Evolutionary conservation across 2,888 invertebrate species (phyloP).

Genomic region (Lathronympha strigana): DNA sequence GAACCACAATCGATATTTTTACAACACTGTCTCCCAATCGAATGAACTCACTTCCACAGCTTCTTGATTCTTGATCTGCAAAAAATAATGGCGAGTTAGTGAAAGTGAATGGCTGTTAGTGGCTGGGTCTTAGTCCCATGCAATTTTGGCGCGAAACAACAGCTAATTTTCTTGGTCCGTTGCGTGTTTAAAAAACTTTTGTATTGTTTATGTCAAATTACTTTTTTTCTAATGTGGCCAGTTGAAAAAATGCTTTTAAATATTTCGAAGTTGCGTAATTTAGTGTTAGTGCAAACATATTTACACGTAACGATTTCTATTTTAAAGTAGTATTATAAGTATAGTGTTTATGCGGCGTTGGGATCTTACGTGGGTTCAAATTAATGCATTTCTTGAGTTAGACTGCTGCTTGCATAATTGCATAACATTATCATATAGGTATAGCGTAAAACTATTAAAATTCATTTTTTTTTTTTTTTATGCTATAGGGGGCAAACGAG

Average conservation of each 20-base stretch:
- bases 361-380: constrained; percentile 14
- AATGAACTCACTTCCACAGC: constrained; percentile 54
- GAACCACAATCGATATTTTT: constrained; percentile 46
- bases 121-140: constrained; percentile 44
- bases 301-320: constrained; percentile 34
- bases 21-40: constrained; percentile 54
- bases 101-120: constrained; percentile 61
- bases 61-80: constrained; percentile 58
- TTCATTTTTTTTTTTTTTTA: not conserved
- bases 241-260: constrained; percentile 13
- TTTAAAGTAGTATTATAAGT: constrained; percentile 31
- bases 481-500: no score
- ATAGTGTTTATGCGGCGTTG: constrained; percentile 20
- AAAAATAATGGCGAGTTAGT: constrained; percentile 62
- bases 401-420: constrained; percentile 1
- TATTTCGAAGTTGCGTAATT: constrained; percentile 3
- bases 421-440: constrained; percentile 1
- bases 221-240: constrained; percentile 29
- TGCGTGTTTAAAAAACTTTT: constrained; percentile 27
- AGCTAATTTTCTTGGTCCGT: constrained; percentile 17
- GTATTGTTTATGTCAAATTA: constrained; percentile 28
- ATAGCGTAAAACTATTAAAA: constrained; percentile 7
- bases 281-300: constrained; percentile 24
- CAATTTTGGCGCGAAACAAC: constrained; percentile 35
- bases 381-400: constrained; percentile 12